A percentile compares a stretch with the other conserved stretches of the same genome.
Evolutionary conservation across 2,113 vertebrate species (phyloP).

Genomic region (Peromyscus californicus): DNA sequence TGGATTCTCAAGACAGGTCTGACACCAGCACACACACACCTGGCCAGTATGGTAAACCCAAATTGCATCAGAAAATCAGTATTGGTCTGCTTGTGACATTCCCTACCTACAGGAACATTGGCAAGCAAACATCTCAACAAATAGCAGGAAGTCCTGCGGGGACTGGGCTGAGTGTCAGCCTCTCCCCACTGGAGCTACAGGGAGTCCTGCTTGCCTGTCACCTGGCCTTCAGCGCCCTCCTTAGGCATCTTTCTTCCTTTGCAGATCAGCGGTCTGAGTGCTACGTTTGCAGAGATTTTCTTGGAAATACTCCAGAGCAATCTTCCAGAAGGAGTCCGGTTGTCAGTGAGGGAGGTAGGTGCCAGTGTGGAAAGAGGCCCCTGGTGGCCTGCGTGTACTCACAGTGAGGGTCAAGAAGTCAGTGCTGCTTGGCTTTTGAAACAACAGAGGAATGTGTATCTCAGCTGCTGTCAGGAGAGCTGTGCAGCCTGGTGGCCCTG

Average conservation of each 20-base stretch:
- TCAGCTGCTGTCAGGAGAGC: conserved; percentile 25
- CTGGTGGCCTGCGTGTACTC: conserved; percentile 8
- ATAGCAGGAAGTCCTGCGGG: neutral
- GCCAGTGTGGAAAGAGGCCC: conserved; percentile 23
- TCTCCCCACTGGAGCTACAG: neutral
- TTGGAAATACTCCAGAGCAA: conserved; percentile 93
- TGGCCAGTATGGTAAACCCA: neutral
- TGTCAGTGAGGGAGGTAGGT: conserved; percentile 92
- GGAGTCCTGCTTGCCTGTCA: neutral
- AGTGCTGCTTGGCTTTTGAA: conserved; percentile 9
- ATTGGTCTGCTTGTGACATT: conserved; percentile 34
- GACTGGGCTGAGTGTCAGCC: neutral
- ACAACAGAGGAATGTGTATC: conserved; percentile 31
- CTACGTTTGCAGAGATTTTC: conserved; percentile 90
- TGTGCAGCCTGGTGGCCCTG: neutral
- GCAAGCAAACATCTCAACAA: conserved; percentile 19
- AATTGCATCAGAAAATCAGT: conserved; percentile 54
- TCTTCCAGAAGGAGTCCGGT: conserved; percentile 94
- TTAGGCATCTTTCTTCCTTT: conserved; percentile 68
- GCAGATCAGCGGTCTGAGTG: conserved; percentile 90
- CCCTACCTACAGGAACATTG: neutral
- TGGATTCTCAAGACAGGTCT: neutral
- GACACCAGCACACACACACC: neutral
- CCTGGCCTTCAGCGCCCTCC: neutral
- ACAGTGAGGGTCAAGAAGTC: neutral